Percentiles rank a stretch among this genome's conserved stretches.
Conservation (phyloP, 2,888 invertebrate species). For the Caenorhabditis sp. region DNA sequence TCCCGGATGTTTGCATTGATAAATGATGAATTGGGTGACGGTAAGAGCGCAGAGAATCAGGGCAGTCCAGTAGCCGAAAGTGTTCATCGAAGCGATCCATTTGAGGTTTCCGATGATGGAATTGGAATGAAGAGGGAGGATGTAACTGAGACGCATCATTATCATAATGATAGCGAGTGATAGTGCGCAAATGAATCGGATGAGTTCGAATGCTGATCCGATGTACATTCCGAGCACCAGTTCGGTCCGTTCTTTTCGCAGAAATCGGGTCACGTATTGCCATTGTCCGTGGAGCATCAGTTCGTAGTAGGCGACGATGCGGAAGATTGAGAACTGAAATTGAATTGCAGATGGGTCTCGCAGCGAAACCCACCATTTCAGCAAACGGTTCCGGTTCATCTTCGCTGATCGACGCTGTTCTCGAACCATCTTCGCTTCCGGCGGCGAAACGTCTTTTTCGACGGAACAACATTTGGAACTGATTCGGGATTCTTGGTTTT, state of each 20-base stretch:
- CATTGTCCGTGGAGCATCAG: constrained; percentile 43
- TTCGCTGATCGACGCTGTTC: constrained; percentile 5
- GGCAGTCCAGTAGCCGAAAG: constrained; percentile 25
- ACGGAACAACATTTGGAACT: background rate
- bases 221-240: constrained; percentile 37
- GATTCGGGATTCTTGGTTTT: too few species aligned
- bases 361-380: constrained; percentile 32
- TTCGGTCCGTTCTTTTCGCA: constrained; percentile 13
- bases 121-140: constrained; percentile 1
- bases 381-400: constrained; percentile 48
- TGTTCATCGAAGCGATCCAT: constrained; percentile 33
- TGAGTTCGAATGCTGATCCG: constrained; percentile 37
- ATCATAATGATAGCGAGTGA: constrained; percentile 30
- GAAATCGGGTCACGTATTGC: constrained; percentile 26
- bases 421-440: constrained; percentile 42
- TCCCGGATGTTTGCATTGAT: constrained; percentile 31
- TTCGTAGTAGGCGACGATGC: constrained; percentile 50
- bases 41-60: constrained; percentile 20
- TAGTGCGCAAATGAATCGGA: constrained; percentile 42
- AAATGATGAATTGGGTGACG: constrained; percentile 33
- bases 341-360: background rate
- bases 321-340: constrained; percentile 52
- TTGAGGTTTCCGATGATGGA: constrained; percentile 21
- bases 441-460: background rate
- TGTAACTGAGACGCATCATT: constrained; percentile 28